Evolutionary conservation across 2,888 invertebrate species (phyloP).

Genomic region (Limnephilus marmoratus): DNA sequence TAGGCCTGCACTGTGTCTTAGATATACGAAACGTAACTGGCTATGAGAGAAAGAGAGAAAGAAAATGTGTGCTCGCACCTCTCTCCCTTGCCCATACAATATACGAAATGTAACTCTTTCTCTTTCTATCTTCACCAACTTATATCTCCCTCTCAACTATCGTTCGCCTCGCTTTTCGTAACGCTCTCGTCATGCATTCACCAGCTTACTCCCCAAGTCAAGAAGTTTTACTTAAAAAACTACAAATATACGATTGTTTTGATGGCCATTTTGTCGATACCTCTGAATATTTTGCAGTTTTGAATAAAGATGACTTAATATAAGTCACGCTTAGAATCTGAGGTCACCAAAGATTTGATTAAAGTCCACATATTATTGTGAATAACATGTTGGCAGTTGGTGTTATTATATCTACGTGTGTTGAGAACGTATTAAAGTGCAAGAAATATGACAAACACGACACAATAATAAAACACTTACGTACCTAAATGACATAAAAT

Average conservation of each 20-base stretch:
- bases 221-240: too few relatives aligned
- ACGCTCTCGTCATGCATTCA: too few relatives aligned
- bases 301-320: neutral
- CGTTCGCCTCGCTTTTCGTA: too few relatives aligned
- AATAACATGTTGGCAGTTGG: neutral
- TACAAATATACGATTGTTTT: neutral
- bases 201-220: too few relatives aligned
- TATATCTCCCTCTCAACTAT: too few relatives aligned
- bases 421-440: neutral
- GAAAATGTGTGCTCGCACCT: too few relatives aligned
- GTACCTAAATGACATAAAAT: neutral
- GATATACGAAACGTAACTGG: too few relatives aligned
- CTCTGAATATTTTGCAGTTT: neutral
- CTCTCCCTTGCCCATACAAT: too few relatives aligned
- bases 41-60: too few relatives aligned
- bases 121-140: too few relatives aligned
- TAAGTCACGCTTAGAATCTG: neutral
- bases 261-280: neutral
- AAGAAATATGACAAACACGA: neutral
- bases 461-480: neutral
- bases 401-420: neutral
- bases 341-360: neutral
- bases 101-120: too few relatives aligned
- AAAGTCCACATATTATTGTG: neutral
- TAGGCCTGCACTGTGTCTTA: too few relatives aligned